phyloP scores from a whole-genome alignment of 2,113 vertebrate species.

The Cololabis saira region DNA sequence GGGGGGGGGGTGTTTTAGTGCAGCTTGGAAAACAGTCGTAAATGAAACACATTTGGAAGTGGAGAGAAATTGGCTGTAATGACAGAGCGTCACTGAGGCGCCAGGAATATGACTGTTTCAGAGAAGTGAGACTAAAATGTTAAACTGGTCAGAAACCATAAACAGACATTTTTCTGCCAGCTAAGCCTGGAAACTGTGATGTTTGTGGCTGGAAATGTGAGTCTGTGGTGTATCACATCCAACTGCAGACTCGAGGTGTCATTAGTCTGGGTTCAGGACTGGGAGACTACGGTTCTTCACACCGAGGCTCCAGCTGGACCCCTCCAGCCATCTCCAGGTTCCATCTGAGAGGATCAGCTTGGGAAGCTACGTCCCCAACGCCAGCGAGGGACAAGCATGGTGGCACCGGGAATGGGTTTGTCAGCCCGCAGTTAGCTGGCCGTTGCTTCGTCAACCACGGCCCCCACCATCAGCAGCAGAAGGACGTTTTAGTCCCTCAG shows the following conservation, averaged over 20 bases:
- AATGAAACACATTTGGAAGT: conserved; percentile 63
- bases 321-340: too few species aligned
- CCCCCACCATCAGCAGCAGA: too few species aligned
- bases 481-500: too few species aligned
- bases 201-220: conserved; percentile 60
- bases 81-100: conserved; percentile 40
- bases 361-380: too few species aligned
- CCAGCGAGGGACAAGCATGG: too few species aligned
- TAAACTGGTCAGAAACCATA: conserved; percentile 47
- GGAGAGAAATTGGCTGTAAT: conserved; percentile 47
- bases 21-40: conserved; percentile 31
- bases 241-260: neutral
- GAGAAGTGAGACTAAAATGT: conserved; percentile 37
- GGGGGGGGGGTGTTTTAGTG: conserved; percentile 10
- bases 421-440: too few species aligned
- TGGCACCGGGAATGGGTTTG: too few species aligned
- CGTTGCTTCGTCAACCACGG: too few species aligned
- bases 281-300: too few species aligned
- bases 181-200: conserved; percentile 66
- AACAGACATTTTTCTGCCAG: conserved; percentile 45
- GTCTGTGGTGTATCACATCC: conserved; percentile 36
- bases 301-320: too few species aligned
- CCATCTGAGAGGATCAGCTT: too few species aligned
- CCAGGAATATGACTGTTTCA: conserved; percentile 36
- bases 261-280: neutral